phyloP scores from a whole-genome alignment of 2,113 vertebrate genomes.

The Amazona guildingii region DNA sequence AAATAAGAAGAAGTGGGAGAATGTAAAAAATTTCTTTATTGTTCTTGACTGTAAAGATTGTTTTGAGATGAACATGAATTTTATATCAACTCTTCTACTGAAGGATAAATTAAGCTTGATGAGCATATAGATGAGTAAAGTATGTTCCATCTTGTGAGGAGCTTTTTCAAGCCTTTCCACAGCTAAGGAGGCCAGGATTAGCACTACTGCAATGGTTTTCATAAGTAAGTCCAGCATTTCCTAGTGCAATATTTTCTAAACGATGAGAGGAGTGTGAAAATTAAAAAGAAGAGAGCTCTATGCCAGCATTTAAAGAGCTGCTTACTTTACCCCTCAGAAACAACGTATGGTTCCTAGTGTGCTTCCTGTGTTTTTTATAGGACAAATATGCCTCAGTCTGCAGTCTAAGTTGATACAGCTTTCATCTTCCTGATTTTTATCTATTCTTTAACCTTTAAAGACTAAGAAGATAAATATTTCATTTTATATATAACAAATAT shows the following conservation, averaged over 20 bases:
- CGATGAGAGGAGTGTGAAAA: slow-evolving; percentile 49
- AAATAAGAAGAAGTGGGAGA: background rate
- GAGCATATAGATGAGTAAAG: slow-evolving; percentile 28
- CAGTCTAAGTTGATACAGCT: background rate
- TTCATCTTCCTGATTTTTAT: background rate
- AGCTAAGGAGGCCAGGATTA: slow-evolving; percentile 45
- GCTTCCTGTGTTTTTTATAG: background rate
- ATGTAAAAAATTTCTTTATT: background rate
- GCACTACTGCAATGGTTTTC: background rate
- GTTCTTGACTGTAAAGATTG: background rate
- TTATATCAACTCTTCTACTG: slow-evolving; percentile 14
- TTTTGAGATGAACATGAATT: slow-evolving; percentile 28
- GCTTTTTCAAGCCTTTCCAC: slow-evolving; percentile 14
- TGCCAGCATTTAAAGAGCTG: slow-evolving; percentile 2
- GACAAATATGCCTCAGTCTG: background rate
- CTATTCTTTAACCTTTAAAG: background rate
- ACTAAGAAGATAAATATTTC: background rate
- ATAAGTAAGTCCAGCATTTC: slow-evolving; percentile 17
- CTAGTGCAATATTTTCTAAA: slow-evolving; percentile 36
- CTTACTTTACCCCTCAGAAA: background rate
- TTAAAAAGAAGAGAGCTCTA: background rate
- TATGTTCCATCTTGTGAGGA: slow-evolving; percentile 14
- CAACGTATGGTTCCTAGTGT: background rate
- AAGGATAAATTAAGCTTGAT: slow-evolving; percentile 49
- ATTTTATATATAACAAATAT: background rate